Evolutionary conservation across 1,140 invertebrate species (phyloP).

Genomic region (Lasaia peninsularis): DNA sequence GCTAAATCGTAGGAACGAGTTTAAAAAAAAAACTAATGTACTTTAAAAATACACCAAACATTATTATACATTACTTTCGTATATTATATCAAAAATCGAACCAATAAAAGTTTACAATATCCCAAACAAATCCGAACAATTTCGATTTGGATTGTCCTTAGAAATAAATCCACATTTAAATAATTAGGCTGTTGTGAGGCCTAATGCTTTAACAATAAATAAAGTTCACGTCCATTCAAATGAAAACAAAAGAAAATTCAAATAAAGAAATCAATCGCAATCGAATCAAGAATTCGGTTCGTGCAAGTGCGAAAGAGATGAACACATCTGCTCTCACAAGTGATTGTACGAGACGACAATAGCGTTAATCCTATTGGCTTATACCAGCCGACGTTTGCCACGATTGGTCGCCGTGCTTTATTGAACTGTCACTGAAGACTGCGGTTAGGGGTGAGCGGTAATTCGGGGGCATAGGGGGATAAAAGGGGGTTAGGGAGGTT

Average conservation of each 20-base stretch:
- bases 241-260: slow-evolving; percentile 67
- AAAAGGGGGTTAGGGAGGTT: slow-evolving; percentile 37
- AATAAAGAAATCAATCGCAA: slow-evolving; percentile 72
- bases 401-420: slow-evolving; percentile 73
- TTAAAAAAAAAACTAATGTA: too few relatives aligned
- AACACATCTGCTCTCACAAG: slow-evolving; percentile 19
- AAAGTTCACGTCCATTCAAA: slow-evolving; percentile 32
- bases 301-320: slow-evolving; percentile 46
- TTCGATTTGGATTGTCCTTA: background rate
- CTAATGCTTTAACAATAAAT: slow-evolving; percentile 32
- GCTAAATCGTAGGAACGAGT: too few relatives aligned
- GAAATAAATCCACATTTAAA: background rate
- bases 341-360: slow-evolving; percentile 36
- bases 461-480: slow-evolving; percentile 62
- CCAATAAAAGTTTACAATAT: background rate
- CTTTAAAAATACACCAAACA: too few relatives aligned
- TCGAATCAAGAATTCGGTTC: slow-evolving; percentile 69
- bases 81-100: too few relatives aligned
- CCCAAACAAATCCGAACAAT: background rate
- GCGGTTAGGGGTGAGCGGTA: slow-evolving; percentile 69
- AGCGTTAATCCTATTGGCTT: slow-evolving; percentile 76
- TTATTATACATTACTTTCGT: too few relatives aligned
- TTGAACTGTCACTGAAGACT: slow-evolving; percentile 75
- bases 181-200: slow-evolving; percentile 15
- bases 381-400: slow-evolving; percentile 73